A percentile compares a stretch with the other conserved stretches of the same genome.
Evolutionary conservation across 2,888 invertebrate species (phyloP).

Genomic region (Phytoseiulus persimilis): DNA sequence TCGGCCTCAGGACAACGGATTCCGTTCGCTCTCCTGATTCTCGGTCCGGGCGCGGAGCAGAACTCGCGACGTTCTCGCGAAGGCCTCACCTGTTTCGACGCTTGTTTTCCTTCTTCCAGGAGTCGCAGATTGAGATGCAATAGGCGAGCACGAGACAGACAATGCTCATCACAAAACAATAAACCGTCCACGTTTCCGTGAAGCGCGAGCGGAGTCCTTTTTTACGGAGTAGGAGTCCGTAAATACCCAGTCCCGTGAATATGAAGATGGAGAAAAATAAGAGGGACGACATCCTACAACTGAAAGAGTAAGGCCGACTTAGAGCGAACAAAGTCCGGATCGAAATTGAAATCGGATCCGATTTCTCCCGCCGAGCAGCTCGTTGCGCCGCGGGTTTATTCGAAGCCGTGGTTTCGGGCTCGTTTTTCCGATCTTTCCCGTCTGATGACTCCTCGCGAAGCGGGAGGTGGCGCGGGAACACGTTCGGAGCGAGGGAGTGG

Average conservation of each 20-base stretch:
- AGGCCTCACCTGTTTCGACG: neutral
- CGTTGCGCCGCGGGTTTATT: neutral
- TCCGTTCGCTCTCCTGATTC: neutral
- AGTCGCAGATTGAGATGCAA: conserved; percentile 34
- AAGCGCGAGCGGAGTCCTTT: conserved; percentile 25
- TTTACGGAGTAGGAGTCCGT: conserved; percentile 32
- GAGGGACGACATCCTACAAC: conserved; percentile 24
- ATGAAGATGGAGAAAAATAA: conserved; percentile 37
- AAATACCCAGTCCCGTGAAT: conserved; percentile 31
- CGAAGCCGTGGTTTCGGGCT: neutral
- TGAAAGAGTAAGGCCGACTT: neutral
- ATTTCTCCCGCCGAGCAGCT: neutral
- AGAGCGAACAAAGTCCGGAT: neutral
- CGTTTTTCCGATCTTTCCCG: neutral
- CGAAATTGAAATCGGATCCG: neutral
- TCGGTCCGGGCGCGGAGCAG: neutral
- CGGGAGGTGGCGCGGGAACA: neutral
- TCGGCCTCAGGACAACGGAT: neutral
- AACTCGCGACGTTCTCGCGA: neutral
- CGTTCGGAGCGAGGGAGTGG: no score
- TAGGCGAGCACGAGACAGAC: conserved; percentile 38
- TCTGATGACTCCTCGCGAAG: neutral
- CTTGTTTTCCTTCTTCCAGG: conserved; percentile 30
- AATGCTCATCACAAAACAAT: conserved; percentile 35
- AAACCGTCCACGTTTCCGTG: conserved; percentile 33